Evolutionary conservation across 2,888 invertebrate genomes (phyloP).

Genomic region (Opisthograptis luteolata): DNA sequence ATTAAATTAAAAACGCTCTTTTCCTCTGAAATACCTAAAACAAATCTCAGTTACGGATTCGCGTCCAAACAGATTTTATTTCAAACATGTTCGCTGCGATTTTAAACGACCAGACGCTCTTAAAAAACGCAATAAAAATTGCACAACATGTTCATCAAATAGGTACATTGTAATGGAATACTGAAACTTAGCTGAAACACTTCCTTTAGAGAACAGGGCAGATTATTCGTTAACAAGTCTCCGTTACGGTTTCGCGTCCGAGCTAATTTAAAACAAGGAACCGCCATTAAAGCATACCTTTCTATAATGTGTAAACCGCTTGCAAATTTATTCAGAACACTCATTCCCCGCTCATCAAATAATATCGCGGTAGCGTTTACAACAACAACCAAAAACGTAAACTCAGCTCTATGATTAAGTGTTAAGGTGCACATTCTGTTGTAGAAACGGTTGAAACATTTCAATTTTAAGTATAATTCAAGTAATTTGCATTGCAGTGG

Average conservation of each 20-base stretch:
- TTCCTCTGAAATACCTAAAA: no score
- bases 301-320: slow-evolving; percentile 68
- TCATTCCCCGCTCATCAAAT: slow-evolving; percentile 70
- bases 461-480: slow-evolving; percentile 68
- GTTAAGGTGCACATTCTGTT: slow-evolving; percentile 45
- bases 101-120: no score
- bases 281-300: slow-evolving; percentile 67
- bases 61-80: no score
- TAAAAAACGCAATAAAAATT: no score
- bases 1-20: no score
- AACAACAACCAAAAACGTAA: slow-evolving; percentile 36
- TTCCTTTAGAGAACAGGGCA: slow-evolving; percentile 7
- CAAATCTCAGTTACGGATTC: no score
- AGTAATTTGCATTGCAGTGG: slow-evolving; percentile 68
- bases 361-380: slow-evolving; percentile 59
- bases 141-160: no score
- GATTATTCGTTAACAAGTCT: slow-evolving; percentile 27
- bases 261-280: slow-evolving; percentile 66
- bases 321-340: slow-evolving; percentile 78
- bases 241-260: slow-evolving; percentile 46
- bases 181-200: no score
- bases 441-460: slow-evolving; percentile 46
- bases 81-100: no score
- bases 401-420: slow-evolving; percentile 38
- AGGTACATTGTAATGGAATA: no score